These are phyloP conservation scores for Sus cebifrons DNA, from an alignment of 2,797 vertebrate species.

Conservation along the genomic window DNA sequence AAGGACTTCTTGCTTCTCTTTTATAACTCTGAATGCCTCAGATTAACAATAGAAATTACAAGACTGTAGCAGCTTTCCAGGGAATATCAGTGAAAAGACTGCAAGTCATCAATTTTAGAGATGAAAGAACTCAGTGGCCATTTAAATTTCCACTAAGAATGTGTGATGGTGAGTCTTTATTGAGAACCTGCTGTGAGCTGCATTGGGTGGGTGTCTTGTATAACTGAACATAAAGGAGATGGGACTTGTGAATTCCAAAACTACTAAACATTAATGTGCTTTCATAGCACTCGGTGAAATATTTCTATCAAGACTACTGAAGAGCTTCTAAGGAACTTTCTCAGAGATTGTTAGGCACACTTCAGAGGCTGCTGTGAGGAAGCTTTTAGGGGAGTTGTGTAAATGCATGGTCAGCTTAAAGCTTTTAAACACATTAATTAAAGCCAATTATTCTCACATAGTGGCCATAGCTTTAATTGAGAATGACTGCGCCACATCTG, in stretches of 20 bases:
- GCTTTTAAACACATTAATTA: constrained; percentile 71
- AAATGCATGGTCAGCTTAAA: constrained; percentile 71
- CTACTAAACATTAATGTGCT: neutral
- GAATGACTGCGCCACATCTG: constrained; percentile 56
- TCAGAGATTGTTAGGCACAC: constrained; percentile 49
- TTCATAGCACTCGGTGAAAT: neutral
- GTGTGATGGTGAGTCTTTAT: constrained; percentile 49
- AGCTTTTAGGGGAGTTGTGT: constrained; percentile 58
- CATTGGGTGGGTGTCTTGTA: neutral
- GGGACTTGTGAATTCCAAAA: constrained; percentile 55
- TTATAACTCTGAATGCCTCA: constrained; percentile 69
- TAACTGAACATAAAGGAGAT: constrained; percentile 2
- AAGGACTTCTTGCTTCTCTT: constrained; percentile 59
- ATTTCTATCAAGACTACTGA: constrained; percentile 37
- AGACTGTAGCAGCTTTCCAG: constrained; percentile 26
- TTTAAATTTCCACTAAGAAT: constrained; percentile 60
- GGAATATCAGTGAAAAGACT: constrained; percentile 64
- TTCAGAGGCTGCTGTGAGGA: constrained; percentile 55
- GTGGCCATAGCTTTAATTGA: neutral
- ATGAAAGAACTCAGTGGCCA: constrained; percentile 22
- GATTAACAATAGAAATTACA: constrained; percentile 63
- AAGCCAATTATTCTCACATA: constrained; percentile 58
- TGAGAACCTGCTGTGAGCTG: constrained; percentile 27
- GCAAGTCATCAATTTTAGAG: constrained; percentile 55
- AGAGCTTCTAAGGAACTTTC: constrained; percentile 57